These are phyloP conservation scores for Arctopsyche grandis DNA, from an alignment of 1,140 invertebrate genomes.

Conservation along the genomic window DNA sequence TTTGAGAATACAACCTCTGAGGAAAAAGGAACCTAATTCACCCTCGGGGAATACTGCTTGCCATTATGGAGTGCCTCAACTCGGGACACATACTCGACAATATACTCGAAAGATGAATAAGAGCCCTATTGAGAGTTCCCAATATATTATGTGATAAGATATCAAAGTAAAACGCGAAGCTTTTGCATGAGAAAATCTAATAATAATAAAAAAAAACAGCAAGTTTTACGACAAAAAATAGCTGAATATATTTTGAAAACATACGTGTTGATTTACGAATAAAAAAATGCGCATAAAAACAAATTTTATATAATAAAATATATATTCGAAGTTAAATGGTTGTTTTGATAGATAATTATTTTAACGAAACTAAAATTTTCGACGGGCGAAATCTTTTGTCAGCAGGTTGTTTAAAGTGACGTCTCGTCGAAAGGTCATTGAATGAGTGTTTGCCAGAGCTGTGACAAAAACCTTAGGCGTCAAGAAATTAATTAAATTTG, in stretches of 20 bases:
- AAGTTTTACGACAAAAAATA: too few species aligned
- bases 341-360: too few species aligned
- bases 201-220: too few species aligned
- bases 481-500: slow-evolving; percentile 8
- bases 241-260: too few species aligned
- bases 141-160: slow-evolving; percentile 31
- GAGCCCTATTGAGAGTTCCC: slow-evolving; percentile 24
- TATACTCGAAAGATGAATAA: slow-evolving; percentile 31
- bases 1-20: neutral
- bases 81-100: slow-evolving; percentile 26
- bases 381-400: neutral
- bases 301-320: neutral
- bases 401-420: neutral
- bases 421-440: neutral
- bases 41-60: slow-evolving; percentile 19
- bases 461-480: neutral
- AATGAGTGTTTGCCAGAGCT: too few species aligned
- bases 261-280: neutral
- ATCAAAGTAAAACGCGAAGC: slow-evolving; percentile 14
- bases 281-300: neutral
- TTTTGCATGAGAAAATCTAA: neutral
- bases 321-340: too few species aligned
- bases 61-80: slow-evolving; percentile 27
- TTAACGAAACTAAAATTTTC: neutral
- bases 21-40: slow-evolving; percentile 16